phyloP scores from a whole-genome alignment of 2,797 vertebrate genomes.

The Epinephelus coioides region DNA sequence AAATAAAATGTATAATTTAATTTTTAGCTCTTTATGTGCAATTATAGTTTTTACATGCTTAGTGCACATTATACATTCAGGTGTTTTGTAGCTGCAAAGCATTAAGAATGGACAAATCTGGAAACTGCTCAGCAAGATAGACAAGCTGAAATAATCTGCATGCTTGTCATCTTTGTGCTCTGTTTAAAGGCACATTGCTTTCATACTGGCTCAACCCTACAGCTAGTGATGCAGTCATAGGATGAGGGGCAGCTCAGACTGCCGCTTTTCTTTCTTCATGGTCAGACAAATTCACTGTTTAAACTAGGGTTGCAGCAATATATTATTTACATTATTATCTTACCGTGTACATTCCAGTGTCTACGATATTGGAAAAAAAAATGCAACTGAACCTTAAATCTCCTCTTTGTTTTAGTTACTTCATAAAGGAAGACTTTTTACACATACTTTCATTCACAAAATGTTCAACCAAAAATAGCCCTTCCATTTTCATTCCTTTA shows the following conservation, averaged over 20 bases:
- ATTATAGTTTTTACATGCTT: neutral
- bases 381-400: too few species aligned
- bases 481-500: too few species aligned
- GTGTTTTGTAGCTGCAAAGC: neutral
- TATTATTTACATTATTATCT: too few species aligned
- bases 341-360: too few species aligned
- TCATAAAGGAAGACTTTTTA: too few species aligned
- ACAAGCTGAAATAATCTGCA: neutral
- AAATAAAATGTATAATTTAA: too few species aligned
- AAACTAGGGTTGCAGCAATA: neutral
- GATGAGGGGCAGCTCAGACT: neutral
- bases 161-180: neutral
- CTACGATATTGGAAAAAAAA: too few species aligned
- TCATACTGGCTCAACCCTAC: neutral
- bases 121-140: neutral
- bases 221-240: neutral
- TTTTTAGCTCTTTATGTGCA: neutral
- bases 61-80: neutral
- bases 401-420: too few species aligned
- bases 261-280: neutral
- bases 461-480: too few species aligned
- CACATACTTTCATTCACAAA: too few species aligned
- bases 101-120: neutral
- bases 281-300: neutral
- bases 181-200: slow-evolving; percentile 10